A percentile compares a stretch with the other conserved stretches of the same genome.
Evolutionary conservation across 2,888 invertebrate genomes (phyloP).

Genomic region (Tipula confusa): DNA sequence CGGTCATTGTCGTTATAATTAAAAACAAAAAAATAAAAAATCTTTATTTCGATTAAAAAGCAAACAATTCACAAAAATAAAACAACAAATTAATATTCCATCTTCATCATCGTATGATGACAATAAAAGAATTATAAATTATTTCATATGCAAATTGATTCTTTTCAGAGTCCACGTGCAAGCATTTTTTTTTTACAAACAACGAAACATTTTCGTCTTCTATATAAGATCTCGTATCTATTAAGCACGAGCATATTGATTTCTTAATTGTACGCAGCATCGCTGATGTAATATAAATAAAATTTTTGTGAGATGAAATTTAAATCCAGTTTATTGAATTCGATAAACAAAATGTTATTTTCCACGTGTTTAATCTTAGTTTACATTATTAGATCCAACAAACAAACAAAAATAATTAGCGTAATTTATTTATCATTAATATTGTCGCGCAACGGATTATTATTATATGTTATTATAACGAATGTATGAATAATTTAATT

Average conservation of each 20-base stretch:
- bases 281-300: not conserved
- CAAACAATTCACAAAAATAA: not conserved
- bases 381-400: not conserved
- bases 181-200: not conserved
- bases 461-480: not conserved
- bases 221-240: not conserved
- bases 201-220: not conserved
- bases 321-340: not conserved
- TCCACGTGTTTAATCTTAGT: slow-evolving; percentile 5
- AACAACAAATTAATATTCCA: not conserved
- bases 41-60: not conserved
- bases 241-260: not conserved
- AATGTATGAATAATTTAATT: not conserved
- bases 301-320: not conserved
- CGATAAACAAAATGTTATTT: not conserved
- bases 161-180: not conserved
- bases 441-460: not conserved
- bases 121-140: not conserved
- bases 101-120: not conserved
- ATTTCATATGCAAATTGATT: not conserved
- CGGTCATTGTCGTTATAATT: not conserved
- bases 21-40: not conserved
- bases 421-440: not conserved
- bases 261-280: not conserved
- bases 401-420: not conserved